Evolutionary conservation across 2,888 invertebrate species (phyloP), one percentile per base, ranked within the genome.

Genomic region (Gari tellinella): DNA sequence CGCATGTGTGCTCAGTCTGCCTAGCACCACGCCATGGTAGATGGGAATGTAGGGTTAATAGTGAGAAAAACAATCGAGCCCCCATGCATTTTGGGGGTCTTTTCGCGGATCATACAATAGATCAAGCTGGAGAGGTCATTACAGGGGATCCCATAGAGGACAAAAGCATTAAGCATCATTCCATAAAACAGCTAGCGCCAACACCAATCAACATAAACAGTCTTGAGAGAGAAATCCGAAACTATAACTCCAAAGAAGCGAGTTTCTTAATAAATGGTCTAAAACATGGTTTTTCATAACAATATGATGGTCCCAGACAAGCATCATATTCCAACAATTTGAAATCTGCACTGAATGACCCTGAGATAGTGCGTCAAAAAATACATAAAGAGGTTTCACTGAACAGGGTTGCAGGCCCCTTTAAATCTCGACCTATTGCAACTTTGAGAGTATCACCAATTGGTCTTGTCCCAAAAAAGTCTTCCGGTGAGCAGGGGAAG

Each of bases 401-500:
- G 2, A 56, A 52, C 14, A 48, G 66, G 19, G 51, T 66, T 7
- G 66, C 66, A 5, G 58, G 66, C 19, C 70, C 75, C n/a, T 75
- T 67, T 38, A 1, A 21, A 12, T 5, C 4, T 7, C 17, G n/a
- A 12, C 67, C 61, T 14, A 60, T 52, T 19, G 8, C 21, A 60
- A 66, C 15, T 51, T 21, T 72, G 5, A 61, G 41, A 17, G 31
- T 57, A 25, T 72, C 66, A 1, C 66, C 72, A 4, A 43, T 66
- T n/a, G 66, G 62, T 10, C 31, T 67, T 25, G 66, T 72, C 1
- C 72, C 66, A 23, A 62, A 72, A 46, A 76, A 76, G 43, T 23
- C n/a, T 12, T 51, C 61, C 2, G 46, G 56, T n/a, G 53, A 66
- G 25, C 19, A 8, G 19, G 38, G 1, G 5, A 53, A 53, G 15